phyloP scores from a whole-genome alignment of 2,113 vertebrate species.

The Paramisgurnus dabryanus region DNA sequence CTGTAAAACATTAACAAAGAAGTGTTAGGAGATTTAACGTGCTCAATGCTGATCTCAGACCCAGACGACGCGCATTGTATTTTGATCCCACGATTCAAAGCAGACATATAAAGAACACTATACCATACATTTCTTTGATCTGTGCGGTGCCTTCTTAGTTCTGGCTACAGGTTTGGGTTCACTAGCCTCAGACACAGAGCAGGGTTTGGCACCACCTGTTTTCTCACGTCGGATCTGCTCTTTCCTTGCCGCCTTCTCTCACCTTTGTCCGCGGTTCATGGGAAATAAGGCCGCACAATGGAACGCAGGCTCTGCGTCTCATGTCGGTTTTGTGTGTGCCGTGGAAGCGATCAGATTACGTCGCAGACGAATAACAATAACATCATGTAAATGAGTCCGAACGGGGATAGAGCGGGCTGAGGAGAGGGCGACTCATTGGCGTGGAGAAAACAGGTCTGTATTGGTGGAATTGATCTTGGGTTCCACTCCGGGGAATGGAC shows the following conservation, averaged over 20 bases:
- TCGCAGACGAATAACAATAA: slow-evolving; percentile 53
- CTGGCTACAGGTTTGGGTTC: slow-evolving; percentile 31
- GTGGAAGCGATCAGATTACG: slow-evolving; percentile 53
- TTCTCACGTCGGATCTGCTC: slow-evolving; percentile 19
- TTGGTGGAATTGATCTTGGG: slow-evolving; percentile 48
- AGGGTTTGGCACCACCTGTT: slow-evolving; percentile 33
- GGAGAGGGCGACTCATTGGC: slow-evolving; percentile 29
- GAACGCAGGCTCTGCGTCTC: slow-evolving; percentile 45
- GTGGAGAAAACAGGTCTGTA: slow-evolving; percentile 44
- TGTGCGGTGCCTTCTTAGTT: neutral
- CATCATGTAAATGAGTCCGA: slow-evolving; percentile 57
- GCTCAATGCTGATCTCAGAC: neutral
- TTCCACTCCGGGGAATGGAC: slow-evolving; percentile 38
- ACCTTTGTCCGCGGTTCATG: slow-evolving; percentile 28
- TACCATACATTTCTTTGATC: slow-evolving; percentile 30
- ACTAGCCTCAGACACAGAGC: slow-evolving; percentile 37
- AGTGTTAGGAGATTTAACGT: neutral
- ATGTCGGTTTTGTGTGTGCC: slow-evolving; percentile 55
- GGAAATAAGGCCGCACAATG: slow-evolving; percentile 43
- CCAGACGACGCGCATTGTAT: slow-evolving; percentile 7
- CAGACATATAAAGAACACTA: slow-evolving; percentile 13
- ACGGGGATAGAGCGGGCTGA: slow-evolving; percentile 30
- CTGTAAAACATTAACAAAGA: neutral
- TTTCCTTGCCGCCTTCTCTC: slow-evolving; percentile 35
- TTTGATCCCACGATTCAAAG: slow-evolving; percentile 18